phyloP scores from a whole-genome alignment of 2,797 vertebrate genomes.

The Sebastes matsubarae region DNA sequence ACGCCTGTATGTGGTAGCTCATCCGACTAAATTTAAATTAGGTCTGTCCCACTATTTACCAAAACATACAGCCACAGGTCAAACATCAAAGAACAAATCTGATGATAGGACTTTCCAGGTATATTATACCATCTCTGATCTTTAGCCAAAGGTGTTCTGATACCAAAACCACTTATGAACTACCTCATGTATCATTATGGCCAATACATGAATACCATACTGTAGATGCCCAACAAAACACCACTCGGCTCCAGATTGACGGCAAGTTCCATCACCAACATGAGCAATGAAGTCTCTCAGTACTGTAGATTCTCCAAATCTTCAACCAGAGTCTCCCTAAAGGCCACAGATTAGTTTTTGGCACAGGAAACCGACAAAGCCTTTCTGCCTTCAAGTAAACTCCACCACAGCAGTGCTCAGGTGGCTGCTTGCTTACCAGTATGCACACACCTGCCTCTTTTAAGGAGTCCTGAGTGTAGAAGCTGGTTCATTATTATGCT shows the following conservation, averaged over 20 bases:
- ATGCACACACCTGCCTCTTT: too few species aligned
- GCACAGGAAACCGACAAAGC: not conserved
- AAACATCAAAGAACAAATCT: not conserved
- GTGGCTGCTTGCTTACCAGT: not conserved
- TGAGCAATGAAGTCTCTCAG: not conserved
- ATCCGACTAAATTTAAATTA: not conserved
- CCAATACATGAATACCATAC: not conserved
- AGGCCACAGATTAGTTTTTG: not conserved
- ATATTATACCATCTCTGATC: not conserved
- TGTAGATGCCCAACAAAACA: not conserved
- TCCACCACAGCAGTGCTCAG: too few species aligned
- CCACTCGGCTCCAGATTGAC: not conserved
- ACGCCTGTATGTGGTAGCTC: not conserved
- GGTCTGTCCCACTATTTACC: accelerated
- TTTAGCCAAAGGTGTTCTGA: not conserved
- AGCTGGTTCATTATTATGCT: not conserved
- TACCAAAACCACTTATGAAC: not conserved
- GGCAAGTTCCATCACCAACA: not conserved
- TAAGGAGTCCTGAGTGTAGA: not conserved
- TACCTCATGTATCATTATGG: not conserved
- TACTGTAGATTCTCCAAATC: not conserved
- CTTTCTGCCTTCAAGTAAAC: not conserved
- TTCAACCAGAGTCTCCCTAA: not conserved
- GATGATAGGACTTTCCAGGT: not conserved
- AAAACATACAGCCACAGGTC: not conserved